phyloP scores from a whole-genome alignment of 2,888 invertebrate species.

The Calliopum simillimum region DNA sequence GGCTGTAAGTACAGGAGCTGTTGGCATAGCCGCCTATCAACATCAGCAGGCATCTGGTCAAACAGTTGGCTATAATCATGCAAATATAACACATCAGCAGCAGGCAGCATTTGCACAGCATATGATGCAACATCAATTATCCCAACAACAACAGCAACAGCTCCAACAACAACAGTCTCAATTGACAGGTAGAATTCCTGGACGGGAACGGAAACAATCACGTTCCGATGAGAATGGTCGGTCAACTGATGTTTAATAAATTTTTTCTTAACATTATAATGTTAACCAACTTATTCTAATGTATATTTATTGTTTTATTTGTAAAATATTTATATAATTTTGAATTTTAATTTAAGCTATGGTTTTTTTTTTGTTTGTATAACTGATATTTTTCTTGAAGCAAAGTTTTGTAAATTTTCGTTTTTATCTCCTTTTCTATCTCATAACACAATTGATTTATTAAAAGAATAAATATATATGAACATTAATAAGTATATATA shows the following conservation, averaged over 20 bases:
- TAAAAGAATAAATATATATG: too few species aligned
- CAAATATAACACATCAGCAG: constrained; percentile 53
- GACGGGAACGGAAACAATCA: constrained; percentile 71
- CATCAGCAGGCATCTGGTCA: not conserved
- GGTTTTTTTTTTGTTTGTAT: constrained; percentile 30
- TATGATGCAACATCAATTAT: constrained; percentile 54
- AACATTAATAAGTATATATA: constrained; percentile 7
- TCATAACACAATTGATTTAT: not conserved
- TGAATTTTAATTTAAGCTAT: constrained; percentile 20
- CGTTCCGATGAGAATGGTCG: constrained; percentile 70
- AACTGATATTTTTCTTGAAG: constrained; percentile 8
- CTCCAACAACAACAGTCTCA: constrained; percentile 57
- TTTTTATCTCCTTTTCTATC: constrained; percentile 22
- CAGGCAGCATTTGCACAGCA: constrained; percentile 51
- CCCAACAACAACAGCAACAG: constrained; percentile 48
- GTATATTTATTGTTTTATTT: constrained; percentile 14
- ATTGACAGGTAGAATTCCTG: constrained; percentile 60
- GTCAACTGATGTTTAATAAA: constrained; percentile 65
- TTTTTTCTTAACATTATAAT: constrained; percentile 4
- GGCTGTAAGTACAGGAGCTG: constrained; percentile 41
- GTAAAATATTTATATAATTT: constrained; percentile 33
- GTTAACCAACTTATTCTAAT: constrained; percentile 22
- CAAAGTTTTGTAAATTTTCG: constrained; percentile 11
- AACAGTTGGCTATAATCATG: constrained; percentile 55
- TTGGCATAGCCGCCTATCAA: constrained; percentile 46